Evolutionary conservation across 2,113 vertebrate species (phyloP).

Genomic region (Recurvirostra avosetta): DNA sequence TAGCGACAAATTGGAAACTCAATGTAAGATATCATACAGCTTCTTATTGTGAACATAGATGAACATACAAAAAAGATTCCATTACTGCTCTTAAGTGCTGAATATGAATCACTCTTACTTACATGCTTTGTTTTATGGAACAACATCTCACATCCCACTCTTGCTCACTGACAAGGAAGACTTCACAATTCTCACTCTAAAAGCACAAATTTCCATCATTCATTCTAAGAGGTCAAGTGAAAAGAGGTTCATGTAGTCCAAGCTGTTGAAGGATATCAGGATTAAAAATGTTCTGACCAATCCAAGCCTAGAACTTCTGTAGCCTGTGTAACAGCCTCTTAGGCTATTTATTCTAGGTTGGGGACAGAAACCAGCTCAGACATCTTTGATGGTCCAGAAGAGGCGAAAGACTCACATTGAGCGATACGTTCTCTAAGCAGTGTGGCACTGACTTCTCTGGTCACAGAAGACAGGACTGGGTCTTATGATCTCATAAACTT

Average conservation of each 20-base stretch:
- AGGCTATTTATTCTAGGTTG: neutral
- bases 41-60: neutral
- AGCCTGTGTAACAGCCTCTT: neutral
- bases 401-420: neutral
- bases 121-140: neutral
- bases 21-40: neutral
- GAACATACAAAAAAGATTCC: neutral
- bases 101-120: neutral
- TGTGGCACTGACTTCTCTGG: neutral
- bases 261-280: neutral
- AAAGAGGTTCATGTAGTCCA: neutral
- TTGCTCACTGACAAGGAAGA: neutral
- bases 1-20: neutral
- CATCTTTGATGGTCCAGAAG: neutral
- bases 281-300: neutral
- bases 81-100: neutral
- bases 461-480: neutral
- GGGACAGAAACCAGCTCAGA: neutral
- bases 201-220: neutral
- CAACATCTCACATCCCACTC: neutral
- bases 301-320: neutral
- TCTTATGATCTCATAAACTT: neutral
- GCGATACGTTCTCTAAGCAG: neutral
- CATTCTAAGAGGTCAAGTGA: neutral
- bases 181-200: neutral